Conservation (phyloP, 2,113 vertebrate species). For the Myodes glareolus region DNA sequence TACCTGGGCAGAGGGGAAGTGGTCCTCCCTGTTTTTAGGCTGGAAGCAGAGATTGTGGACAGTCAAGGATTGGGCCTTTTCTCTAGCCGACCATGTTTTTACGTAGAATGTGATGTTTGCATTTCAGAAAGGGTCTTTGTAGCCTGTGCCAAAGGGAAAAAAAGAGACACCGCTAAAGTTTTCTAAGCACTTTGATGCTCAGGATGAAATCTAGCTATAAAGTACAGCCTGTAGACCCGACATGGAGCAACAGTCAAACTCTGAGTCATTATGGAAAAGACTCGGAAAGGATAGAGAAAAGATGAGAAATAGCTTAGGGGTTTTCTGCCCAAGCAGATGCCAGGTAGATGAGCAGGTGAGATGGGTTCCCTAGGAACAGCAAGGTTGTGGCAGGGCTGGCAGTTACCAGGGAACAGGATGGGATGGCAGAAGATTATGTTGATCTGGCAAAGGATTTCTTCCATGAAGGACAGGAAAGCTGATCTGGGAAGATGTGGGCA, state of each 20-base stretch:
- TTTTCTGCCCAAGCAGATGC: neutral
- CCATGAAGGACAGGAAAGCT: neutral
- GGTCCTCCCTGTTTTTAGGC: neutral
- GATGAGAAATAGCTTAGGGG: neutral
- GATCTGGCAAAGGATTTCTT: neutral
- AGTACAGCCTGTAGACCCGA: neutral
- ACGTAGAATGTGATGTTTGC: neutral
- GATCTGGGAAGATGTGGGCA: neutral
- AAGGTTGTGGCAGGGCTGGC: too few species aligned
- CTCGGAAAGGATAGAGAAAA: neutral
- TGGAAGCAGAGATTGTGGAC: neutral
- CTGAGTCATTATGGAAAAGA: neutral
- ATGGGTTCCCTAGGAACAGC: neutral
- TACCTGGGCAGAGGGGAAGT: neutral
- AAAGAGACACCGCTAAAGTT: neutral
- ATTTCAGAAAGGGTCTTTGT: neutral
- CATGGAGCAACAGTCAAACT: neutral
- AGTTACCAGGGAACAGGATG: neutral
- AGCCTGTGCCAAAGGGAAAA: neutral
- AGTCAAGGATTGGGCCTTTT: neutral
- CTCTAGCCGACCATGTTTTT: neutral
- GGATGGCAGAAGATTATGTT: neutral
- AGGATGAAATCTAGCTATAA: neutral
- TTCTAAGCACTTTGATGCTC: neutral
- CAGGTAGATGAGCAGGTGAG: neutral